Conservation (phyloP, 30 jellyfish, hydroid and myxozoan genomes). For the Hydractinia echinata region DNA sequence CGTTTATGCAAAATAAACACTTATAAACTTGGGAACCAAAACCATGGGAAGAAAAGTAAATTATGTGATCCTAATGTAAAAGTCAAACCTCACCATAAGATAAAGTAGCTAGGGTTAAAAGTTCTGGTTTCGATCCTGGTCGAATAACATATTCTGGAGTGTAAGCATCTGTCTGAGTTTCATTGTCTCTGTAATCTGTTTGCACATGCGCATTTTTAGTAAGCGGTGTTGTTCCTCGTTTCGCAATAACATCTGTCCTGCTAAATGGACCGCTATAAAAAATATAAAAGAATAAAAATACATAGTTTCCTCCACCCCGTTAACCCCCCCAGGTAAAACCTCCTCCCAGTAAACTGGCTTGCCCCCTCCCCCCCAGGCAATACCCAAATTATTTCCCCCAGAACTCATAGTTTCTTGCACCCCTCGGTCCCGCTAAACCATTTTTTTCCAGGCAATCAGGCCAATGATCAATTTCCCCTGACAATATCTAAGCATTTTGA, state of each 20-base stretch:
- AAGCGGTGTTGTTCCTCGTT: slow-evolving; percentile 66
- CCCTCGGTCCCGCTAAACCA: no score
- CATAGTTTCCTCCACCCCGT: no score
- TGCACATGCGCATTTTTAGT: slow-evolving; percentile 83
- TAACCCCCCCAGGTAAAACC: no score
- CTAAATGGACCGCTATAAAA: slow-evolving; percentile 50
- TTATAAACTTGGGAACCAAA: neutral
- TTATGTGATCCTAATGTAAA: neutral
- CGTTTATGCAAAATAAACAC: neutral
- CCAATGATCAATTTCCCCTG: no score
- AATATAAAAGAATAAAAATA: neutral
- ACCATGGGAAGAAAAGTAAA: no score
- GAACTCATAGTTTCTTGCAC: no score
- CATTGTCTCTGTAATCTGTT: slow-evolving; percentile 94
- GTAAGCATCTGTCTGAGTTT: slow-evolving; percentile 95
- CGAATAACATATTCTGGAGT: slow-evolving; percentile 92
- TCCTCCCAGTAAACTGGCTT: no score
- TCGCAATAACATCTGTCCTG: slow-evolving; percentile 53
- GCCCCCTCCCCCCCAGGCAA: no score
- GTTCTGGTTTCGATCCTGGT: slow-evolving; percentile 97
- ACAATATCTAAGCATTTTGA: no score
- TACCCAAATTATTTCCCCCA: no score
- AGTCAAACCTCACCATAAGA: slow-evolving; percentile 66
- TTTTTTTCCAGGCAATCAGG: no score
- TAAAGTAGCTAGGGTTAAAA: slow-evolving; percentile 83